Evolutionary conservation across 2,797 vertebrate species (phyloP), one percentile per base, ranked within the genome.

Genomic region (Knipowitschia caucasica): DNA sequence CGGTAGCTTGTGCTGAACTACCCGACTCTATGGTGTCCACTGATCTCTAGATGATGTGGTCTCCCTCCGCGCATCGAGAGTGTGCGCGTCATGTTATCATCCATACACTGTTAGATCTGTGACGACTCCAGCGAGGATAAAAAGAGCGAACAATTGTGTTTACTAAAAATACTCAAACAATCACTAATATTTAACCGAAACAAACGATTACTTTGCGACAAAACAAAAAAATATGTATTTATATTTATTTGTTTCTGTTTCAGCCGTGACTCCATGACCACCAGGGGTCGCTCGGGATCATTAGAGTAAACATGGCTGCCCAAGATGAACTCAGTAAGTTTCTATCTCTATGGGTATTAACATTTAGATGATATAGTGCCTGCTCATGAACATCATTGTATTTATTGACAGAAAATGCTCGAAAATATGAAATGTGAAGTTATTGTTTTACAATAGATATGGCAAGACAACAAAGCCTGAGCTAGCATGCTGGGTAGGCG

Each of bases 271-370:
- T 8, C 47, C 0, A 43, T 29, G 1, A 64, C 8, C 78, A 60
- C 40, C 2, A 54, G 25, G 71, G 50, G 78, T 57, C 77, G 74
- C 56, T 73, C 11, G 50, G 71, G 79, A 67, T 59, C 6, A 14
- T 65, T 39, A 59, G 66, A 80, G 75, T 82, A 86, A 89, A 91
- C 84, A 92, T 92, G 91, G 93, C 93, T 84, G 93, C 95, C 38
- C 95, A 95, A 90, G 95, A 98, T 88, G 95, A 98, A 89, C 94
- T 95, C 79, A 98, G 95, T 98, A 91, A 96, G 95, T 95, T 92
- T 81, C 71, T 70, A 64, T 73, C 65, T 35, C 78, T 77, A 66
- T 75, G 53, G 9, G 1, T 31, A 59, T 50, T 51, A 14, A 38
- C 63, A 56, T 62, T 7, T 71, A 21, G 11, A 30, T 3, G 0